Evolutionary conservation across 2,797 vertebrate genomes (phyloP).

Genomic region (Alexandromys oeconomus): DNA sequence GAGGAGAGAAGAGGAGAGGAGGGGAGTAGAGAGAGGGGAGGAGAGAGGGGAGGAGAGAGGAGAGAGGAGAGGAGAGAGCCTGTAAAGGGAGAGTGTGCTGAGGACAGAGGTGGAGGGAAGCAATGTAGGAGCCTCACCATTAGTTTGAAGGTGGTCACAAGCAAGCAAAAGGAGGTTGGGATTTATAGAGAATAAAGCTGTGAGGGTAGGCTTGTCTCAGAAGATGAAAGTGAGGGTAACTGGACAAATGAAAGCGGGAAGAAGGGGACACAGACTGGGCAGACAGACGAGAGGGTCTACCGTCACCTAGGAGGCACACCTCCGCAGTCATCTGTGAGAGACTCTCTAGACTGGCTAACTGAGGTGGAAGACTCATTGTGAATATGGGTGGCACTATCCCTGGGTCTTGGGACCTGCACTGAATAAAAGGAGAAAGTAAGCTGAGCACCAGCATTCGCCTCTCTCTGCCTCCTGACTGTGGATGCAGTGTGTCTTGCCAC

Average conservation of each 20-base stretch:
- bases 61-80: not conserved
- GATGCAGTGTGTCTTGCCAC: not conserved
- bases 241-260: not conserved
- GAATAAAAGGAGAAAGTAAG: not conserved
- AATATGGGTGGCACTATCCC: not conserved
- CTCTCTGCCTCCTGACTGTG: not conserved
- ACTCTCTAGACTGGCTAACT: not conserved
- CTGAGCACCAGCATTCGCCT: not conserved
- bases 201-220: not conserved
- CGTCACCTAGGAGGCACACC: not conserved
- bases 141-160: not conserved
- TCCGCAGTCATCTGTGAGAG: not conserved
- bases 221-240: not conserved
- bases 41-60: not conserved
- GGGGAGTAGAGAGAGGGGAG: too few species aligned
- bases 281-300: not conserved
- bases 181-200: not conserved
- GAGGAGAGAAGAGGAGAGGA: too few species aligned
- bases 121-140: not conserved
- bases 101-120: not conserved
- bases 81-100: fast-evolving
- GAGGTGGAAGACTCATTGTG: not conserved
- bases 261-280: not conserved
- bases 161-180: not conserved
- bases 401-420: not conserved